These are phyloP conservation scores for Paraplagusia blochii DNA, from an alignment of 2,113 vertebrate genomes.

Conservation along the genomic window DNA sequence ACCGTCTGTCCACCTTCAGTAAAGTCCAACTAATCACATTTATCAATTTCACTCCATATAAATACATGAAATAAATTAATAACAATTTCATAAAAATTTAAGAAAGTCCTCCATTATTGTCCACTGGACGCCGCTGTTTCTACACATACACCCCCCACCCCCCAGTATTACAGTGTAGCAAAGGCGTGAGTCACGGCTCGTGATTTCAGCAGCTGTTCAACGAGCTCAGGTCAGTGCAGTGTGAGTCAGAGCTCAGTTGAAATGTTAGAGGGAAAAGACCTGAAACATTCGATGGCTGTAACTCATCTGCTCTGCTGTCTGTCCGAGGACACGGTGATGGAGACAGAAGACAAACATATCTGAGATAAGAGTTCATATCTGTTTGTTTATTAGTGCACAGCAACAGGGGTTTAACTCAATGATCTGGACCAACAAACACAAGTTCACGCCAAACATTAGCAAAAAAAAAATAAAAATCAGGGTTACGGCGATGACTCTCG, in stretches of 20 bases:
- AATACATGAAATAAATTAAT: background rate
- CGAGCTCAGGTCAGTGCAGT: slow-evolving; percentile 9
- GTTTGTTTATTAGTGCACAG: too few relatives aligned
- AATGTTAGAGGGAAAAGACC: slow-evolving; percentile 9
- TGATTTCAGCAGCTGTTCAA: slow-evolving; percentile 37
- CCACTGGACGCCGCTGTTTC: slow-evolving; percentile 1
- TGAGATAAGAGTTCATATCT: too few relatives aligned
- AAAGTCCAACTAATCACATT: too few relatives aligned
- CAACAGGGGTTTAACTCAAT: too few relatives aligned
- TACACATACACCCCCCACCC: slow-evolving; percentile 5
- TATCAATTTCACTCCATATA: background rate
- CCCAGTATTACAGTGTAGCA: slow-evolving; percentile 9
- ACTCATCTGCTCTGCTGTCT: background rate
- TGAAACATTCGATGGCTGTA: background rate
- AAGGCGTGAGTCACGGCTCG: slow-evolving; percentile 16
- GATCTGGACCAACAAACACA: too few relatives aligned
- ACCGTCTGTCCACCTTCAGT: too few relatives aligned
- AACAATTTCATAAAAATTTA: too few relatives aligned
- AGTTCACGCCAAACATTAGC: too few relatives aligned
- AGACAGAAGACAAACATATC: too few relatives aligned
- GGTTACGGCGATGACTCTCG: background rate
- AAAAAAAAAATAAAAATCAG: background rate
- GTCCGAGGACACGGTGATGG: background rate
- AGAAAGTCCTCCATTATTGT: too few relatives aligned
- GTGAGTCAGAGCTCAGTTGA: slow-evolving; percentile 21